Evolutionary conservation across 2,888 invertebrate genomes (phyloP).

Genomic region (Ormyrus labotus): DNA sequence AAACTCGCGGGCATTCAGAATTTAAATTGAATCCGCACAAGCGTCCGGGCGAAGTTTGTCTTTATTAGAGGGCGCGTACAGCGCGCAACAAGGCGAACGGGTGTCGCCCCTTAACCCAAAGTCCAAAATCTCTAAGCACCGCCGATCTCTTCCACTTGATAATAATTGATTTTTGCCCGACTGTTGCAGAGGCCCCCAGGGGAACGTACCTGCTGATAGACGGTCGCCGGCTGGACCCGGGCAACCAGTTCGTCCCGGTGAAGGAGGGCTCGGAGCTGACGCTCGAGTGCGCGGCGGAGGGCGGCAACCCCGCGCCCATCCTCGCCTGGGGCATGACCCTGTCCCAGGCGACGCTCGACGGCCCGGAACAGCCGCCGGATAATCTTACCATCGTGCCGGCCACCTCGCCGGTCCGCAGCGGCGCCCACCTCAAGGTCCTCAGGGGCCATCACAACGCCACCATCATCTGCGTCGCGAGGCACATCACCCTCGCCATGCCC

Average conservation of each 20-base stretch:
- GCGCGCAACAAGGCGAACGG: constrained; percentile 38
- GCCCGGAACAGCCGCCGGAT: constrained; percentile 72
- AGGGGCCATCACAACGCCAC: constrained; percentile 92
- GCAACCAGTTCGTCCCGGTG: constrained; percentile 91
- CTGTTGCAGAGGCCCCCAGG: constrained; percentile 86
- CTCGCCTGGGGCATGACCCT: constrained; percentile 82
- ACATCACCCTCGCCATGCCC: constrained; percentile 79
- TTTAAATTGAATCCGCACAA: constrained; percentile 50
- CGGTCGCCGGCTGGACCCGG: constrained; percentile 88
- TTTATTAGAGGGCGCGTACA: constrained; percentile 36
- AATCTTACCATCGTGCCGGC: constrained; percentile 71
- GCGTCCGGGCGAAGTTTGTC: constrained; percentile 39
- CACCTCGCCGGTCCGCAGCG: constrained; percentile 76
- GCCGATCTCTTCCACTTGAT: no score
- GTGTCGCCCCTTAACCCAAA: constrained; percentile 3
- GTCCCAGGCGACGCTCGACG: constrained; percentile 74
- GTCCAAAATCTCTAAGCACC: no score
- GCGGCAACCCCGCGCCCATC: constrained; percentile 84
- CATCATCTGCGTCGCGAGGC: constrained; percentile 87
- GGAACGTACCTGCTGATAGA: constrained; percentile 92
- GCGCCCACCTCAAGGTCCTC: constrained; percentile 84
- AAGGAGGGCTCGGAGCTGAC: constrained; percentile 89
- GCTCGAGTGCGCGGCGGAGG: constrained; percentile 91
- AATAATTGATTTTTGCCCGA: constrained; percentile 10
- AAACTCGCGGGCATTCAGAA: constrained; percentile 16